phyloP scores from a whole-genome alignment of 2,888 invertebrate species.

The Acleris holmiana region DNA sequence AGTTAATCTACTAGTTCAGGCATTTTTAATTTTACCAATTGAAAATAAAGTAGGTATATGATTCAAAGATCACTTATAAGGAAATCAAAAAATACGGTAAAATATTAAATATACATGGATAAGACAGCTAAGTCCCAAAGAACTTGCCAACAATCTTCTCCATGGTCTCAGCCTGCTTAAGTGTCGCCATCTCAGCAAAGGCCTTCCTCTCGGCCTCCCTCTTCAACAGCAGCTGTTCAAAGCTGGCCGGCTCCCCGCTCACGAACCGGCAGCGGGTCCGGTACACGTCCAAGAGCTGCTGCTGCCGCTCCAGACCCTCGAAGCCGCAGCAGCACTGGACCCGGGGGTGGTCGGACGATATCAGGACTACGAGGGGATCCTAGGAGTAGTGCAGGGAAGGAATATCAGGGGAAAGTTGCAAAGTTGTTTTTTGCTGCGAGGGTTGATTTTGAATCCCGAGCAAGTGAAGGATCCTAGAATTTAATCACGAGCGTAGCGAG shows the following conservation, averaged over 20 bases:
- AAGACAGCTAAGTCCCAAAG: constrained; percentile 23
- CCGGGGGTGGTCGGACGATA: constrained; percentile 80
- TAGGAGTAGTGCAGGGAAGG: constrained; percentile 45
- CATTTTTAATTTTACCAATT: too few relatives aligned
- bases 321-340: constrained; percentile 82
- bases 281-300: constrained; percentile 77
- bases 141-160: constrained; percentile 73
- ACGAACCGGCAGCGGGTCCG: constrained; percentile 79
- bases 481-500: too few relatives aligned
- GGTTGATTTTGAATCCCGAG: too few relatives aligned
- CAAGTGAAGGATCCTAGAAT: too few relatives aligned
- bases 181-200: constrained; percentile 78
- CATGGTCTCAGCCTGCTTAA: constrained; percentile 79
- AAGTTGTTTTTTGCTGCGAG: too few relatives aligned
- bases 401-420: background rate
- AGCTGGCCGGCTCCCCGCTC: constrained; percentile 78
- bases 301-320: constrained; percentile 76
- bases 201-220: constrained; percentile 75
- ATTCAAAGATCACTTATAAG: too few relatives aligned
- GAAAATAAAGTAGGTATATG: too few relatives aligned
- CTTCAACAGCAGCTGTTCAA: constrained; percentile 77
- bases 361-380: constrained; percentile 82
- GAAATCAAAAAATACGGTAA: too few relatives aligned
- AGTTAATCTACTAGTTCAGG: too few relatives aligned
- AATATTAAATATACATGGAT: constrained; percentile 27